Evolutionary conservation across 1,140 invertebrate genomes (phyloP), one percentile per base, ranked within the genome.

Genomic region (Sminthurinus signatus): DNA sequence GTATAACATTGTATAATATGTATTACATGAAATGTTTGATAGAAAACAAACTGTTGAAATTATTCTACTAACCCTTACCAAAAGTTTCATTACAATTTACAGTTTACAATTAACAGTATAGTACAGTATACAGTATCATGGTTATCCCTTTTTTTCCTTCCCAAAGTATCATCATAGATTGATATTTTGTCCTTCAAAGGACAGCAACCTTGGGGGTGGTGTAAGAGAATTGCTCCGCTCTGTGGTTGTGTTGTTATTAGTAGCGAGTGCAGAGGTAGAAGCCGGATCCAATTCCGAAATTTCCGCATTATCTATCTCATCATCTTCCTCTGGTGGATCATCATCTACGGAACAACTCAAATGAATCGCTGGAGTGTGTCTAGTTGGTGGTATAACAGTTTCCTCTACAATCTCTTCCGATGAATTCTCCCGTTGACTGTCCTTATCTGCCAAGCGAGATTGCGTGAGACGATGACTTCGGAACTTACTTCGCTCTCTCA

Each of bases 191-290:
- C n/a, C n/a, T n/a, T n/a, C n/a, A n/a, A n/a, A n/a, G n/a, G n/a
- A n/a, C n/a, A n/a, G n/a, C n/a, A n/a, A n/a, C 42, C 63, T 51
- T 52, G 63, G 63, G 1, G 63, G 63, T 1, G 63, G 63, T 31
- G 63, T 65, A 15, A 65, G 29, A 2, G 62, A 64, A 39, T 43
- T 64, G 19, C 52, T 29, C 8, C 60, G 19, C 0, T 55, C 61
- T 23, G 21, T 39, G 2, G 36, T n/a, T 10, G 15, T n/a, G 23
- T 12, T 8, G 3, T 31, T 23, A 5, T 27, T 15, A 25, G 52
- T 2, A 31, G 56, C 39, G 31, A 32, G 23, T 23, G 36, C 52
- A 28, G 23, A 17, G 32, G 42, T 27, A 51, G 28, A 15, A 25
- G 31, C 39, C 28, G 29, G 27, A n/a, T 51, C 31, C 27, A 55